Base-by-base conservation (phyloP, 2,113 vertebrate genomes). In the Lipophrys pholis region DNA sequence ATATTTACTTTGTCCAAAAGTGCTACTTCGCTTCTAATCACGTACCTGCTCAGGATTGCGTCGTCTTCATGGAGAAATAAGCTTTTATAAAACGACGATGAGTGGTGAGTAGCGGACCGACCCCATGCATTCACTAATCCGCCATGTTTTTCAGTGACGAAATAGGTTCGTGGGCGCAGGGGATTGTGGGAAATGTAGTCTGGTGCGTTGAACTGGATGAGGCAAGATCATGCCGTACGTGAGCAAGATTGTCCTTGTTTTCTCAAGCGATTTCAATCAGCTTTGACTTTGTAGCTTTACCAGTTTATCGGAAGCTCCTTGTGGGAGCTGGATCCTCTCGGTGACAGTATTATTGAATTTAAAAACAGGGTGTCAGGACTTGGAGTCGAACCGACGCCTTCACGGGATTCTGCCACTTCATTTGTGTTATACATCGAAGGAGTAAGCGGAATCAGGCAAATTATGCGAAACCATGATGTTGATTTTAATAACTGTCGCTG, bases 151-250 rank as follows among this genome's bases (percentile, higher is more conserved):
- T 61, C 38, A 0, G 7, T 79, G 58, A 84, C 78, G 80, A 14
- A 16, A 7, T 42, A 10, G 1, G 59, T 16, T 8, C 10, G 8
- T 5, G 2, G 6, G 41, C 0, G 21, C 45, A 48, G 7, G 39
- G 82, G 15, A 7, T 90, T 84, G 0, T 92, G 91, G 92, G 88
- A 85, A 83, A 77, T 71, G 89, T 73, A 89, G 90, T 90, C 12
- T 0, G 0, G 0, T 0, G 2, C 14, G 11, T 1, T 0, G 6
- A 3, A 0, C 1, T 1, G 8, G 16, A 40, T 76, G 55, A 82
- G 70, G 81, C 51, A 80, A 82, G 21, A 69, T 3, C 1, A 0
- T 0, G 0, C 1, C 5, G 17, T 16, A 1, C 9, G 6, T 0
- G 0, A 1, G 53, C 30, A 55, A 59, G 21, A 30, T 30, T 30